Base-by-base conservation (phyloP, 1,140 invertebrate genomes). In the Acromyrmex echinatior region DNA sequence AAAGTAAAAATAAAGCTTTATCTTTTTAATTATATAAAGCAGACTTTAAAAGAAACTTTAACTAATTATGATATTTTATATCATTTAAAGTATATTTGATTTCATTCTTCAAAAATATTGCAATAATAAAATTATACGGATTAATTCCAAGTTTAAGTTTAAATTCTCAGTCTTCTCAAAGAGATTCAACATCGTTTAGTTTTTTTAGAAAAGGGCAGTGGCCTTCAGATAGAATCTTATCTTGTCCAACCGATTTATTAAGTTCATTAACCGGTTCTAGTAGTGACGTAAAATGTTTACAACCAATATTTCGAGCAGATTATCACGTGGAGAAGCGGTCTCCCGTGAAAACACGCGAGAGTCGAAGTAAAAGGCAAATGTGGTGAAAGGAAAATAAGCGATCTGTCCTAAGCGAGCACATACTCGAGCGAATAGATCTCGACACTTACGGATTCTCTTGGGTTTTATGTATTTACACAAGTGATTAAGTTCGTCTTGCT, bases 401-500 rank as follows among this genome's bases (percentile, higher is more conserved):
- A 35, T 65, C 12, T 66, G 16, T 14, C 18, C 6, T 51, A 4
- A 49, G 68, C 12, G 9, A 14, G n/a, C n/a, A 56, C 51, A 51
- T 66, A 31, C 45, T 28, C 58, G 5, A 9, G 39, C n/a, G 25
- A 66, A 18, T 21, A 35, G 70, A 76, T 60, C 56, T 21, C n/a
- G 78, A 92, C 91, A 93, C 93, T 94, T 86, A 93, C 92, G 68
- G 49, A 78, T 63, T 90, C 76, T 81, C 65, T 89, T 92, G 12
- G 91, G 92, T 58, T 92, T 92, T n/a, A 76, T 82, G 25, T 95
- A 95, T 71, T 93, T 91, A 62, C 91, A 94, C 86, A 94, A 93
- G 21, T 92, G 91, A 88, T 96, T 92, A n/a, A 96, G 91, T 79
- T 96, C 95, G 79, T 96, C 95, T 89, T 96, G 95, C 81, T 96